Base-by-base conservation (phyloP, 2,888 invertebrate genomes). In the Dicranocentrus wangi region DNA sequence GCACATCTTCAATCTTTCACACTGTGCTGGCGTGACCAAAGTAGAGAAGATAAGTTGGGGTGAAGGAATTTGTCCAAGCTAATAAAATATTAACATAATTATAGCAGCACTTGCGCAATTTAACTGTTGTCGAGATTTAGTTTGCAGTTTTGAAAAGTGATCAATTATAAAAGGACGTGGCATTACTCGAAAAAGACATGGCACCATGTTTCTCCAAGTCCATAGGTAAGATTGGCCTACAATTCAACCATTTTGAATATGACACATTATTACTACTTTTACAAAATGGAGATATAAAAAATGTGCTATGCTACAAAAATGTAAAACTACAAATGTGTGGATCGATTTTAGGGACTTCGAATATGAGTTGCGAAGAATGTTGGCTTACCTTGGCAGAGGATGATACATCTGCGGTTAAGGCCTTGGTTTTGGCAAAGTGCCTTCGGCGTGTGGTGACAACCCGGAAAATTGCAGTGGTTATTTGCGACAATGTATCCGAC, bases 301-400 rank as follows among this genome's bases (percentile, higher is more conserved):
- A 43, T 71, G 25, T 71, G 39, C 21, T 32, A 19, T 13, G 13
- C 5, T 39, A 39, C 5, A 5, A 39, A 13, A 39, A 39, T 39
- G 5, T 39, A 39, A 39, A 39, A 58, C n/a, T n/a, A n/a, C n/a
- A n/a, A n/a, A n/a, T n/a, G n/a, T n/a, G n/a, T n/a, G n/a, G n/a
- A n/a, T n/a, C n/a, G n/a, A n/a, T n/a, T 58, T 32, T 10, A 78
- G 78, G 70, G 23, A 21, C 63, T 27, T 13, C 42, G 15, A 77
- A 42, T 23, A 53, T 78, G 70, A 69, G 69, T 17, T 78, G 78
- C 27, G 78, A 78, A 55, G 78, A 78, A 19, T 78, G 78, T n/a
- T 78, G 78, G 78, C 25, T 78, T 23, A 78, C 78, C 10, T 7
- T 78, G 42, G 78, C 78, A 8, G 69, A 70, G 53, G 75, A 83